Base-by-base conservation (phyloP, 92 coral and sea anemone species). In the Porites divaricata region DNA sequence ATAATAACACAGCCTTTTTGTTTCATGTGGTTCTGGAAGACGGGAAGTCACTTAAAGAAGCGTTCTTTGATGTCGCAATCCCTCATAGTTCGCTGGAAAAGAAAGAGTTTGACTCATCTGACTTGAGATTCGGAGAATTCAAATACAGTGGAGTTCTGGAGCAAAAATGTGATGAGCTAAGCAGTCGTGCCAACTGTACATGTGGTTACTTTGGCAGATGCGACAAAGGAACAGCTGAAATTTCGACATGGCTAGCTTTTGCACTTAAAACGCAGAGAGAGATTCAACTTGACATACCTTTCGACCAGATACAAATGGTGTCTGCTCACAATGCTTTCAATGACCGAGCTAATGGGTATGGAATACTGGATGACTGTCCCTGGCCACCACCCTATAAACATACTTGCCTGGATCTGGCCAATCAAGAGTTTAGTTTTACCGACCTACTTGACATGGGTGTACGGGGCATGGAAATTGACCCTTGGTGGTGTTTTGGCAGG, bases 401-500 rank as follows among this genome's bases (percentile, higher is more conserved):
- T 8, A 52, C 28, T 13, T 94, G 98, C 69, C 72, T 94, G 66
- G 95, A 90, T 63, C 56, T 94, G 23, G 98, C 98, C 74, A 94
- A 94, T 83, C 98, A 94, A 86, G 98, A 94, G 68, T 94, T 94
- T 23, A 94, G 94, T 68, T 92, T 94, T 54, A 94, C 98, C 15
- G 98, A 94, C 70, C 67, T 87, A 25, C 86, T 94, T 12, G 75
- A 94, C 88, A 92, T 94, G 98, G 98, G 98, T 12, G 91, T 92
- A 6, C 70, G 98, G 17, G 95, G 92, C 9, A 63, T 94, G 59
- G 98, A 94, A 57, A 85, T 94, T 23, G 98, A 94, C 68, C 95
- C 98, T 24, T 94, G 98, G 98, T 94, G 98, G 98, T 94, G 98
- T 63, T 94, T 94, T 62, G 95, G 88, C 21, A 92, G 87, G 67